Evolutionary conservation across 2,797 vertebrate genomes (phyloP), one percentile per base, ranked within the genome.

Genomic region (Sebastes elongatus): DNA sequence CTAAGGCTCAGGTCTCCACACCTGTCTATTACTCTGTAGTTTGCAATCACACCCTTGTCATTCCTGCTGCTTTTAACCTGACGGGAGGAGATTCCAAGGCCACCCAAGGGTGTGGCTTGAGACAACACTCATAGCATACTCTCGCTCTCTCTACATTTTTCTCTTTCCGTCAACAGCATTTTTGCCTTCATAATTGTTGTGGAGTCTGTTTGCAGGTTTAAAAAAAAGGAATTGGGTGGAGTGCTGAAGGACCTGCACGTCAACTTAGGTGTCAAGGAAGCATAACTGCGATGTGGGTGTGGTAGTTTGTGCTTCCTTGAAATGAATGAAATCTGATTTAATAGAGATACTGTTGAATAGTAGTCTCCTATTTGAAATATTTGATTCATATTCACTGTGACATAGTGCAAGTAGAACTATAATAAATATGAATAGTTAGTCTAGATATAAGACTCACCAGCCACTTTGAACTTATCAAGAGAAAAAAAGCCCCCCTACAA

Each of bases 51-150:
- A 83, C 88, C 83, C 85, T 75, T 65, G 65, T 81, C 74, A 72
- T 42, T 82, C 70, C 77, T 28, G 25, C 66, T 73, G 72, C 88
- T 95, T 95, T 94, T 94, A 91, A 93, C 84, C 85, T 88, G 16
- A 81, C 81, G 88, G 92, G 91, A 94, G 90, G 92, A 80, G 90
- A 92, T 67, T 75, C 59, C 82, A 86, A 83, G 81, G 91, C 79
- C 88, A 88, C 86, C 83, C 69, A 66, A 32, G 61, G 96, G 96
- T 84, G 96, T 93, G 95, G 92, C 91, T 70, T 93, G 9, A 56
- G 22, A 76, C 56, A 84, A 74, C 84, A 92, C 87, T 86, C 74
- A 77, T 80, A 79, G 64, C 86, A 69, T 65, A 71, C 22, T 16
- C 28, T 79, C 55, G 7, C 33, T 70, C 22, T 59, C 7, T 56